Evolutionary conservation across 2,888 invertebrate genomes (phyloP).

Genomic region (Dimorphilus gyrociliatus): DNA sequence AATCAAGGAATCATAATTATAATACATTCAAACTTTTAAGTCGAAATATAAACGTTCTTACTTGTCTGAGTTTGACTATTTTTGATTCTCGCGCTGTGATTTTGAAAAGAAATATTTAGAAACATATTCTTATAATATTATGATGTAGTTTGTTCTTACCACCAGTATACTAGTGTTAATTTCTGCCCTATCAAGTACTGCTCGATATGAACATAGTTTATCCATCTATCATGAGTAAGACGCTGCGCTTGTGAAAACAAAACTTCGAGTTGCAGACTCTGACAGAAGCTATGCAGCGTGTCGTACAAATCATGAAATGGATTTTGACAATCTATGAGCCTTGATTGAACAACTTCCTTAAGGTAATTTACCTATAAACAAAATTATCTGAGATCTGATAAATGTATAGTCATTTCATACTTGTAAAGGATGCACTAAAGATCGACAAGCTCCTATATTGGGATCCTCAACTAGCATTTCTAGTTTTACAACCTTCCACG

Average conservation of each 20-base stretch:
- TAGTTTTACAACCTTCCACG: conserved; percentile 87
- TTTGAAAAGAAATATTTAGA: too few relatives aligned
- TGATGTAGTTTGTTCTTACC: too few relatives aligned
- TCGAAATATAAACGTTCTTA: too few relatives aligned
- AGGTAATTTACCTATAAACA: conserved; percentile 52
- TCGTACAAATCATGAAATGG: conserved; percentile 66
- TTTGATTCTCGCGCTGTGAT: too few relatives aligned
- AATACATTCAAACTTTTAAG: too few relatives aligned
- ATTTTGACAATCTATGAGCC: conserved; percentile 60
- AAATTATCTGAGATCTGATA: not conserved
- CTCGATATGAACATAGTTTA: conserved; percentile 47
- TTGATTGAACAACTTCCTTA: conserved; percentile 77
- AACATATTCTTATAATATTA: too few relatives aligned
- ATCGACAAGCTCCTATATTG: conserved; percentile 85
- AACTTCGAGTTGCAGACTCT: conserved; percentile 77
- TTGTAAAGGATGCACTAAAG: too few relatives aligned
- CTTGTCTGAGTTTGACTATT: too few relatives aligned
- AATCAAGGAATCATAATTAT: too few relatives aligned
- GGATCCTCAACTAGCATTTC: conserved; percentile 89
- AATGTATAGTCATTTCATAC: not conserved
- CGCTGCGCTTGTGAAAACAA: conserved; percentile 50
- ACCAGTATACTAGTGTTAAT: conserved; percentile 86
- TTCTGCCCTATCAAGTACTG: conserved; percentile 75
- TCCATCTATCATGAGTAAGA: conserved; percentile 67
- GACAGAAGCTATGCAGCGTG: conserved; percentile 67